Evolutionary conservation across 2,888 invertebrate species (phyloP).

Genomic region (Scaptomyza flava): DNA sequence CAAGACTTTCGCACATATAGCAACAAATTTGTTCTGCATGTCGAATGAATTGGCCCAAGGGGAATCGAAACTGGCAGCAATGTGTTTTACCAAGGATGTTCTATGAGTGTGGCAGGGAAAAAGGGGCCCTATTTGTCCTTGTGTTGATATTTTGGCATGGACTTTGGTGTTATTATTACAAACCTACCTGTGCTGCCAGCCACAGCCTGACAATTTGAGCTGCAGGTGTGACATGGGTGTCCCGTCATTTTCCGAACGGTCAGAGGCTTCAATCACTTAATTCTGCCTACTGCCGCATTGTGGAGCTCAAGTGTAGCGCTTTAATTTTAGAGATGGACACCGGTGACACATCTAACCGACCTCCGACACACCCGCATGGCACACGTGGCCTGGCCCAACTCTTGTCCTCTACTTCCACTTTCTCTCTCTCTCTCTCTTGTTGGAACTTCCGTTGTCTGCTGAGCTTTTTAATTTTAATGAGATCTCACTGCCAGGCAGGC

Average conservation of each 20-base stretch:
- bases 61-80: conserved; percentile 2
- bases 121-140: background rate
- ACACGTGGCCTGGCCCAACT: conserved; percentile 34
- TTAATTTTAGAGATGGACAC: conserved; percentile 41
- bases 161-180: conserved; percentile 66
- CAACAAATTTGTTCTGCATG: conserved; percentile 28
- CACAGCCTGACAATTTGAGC: conserved; percentile 10
- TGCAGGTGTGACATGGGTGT: conserved; percentile 26
- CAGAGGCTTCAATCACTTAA: conserved; percentile 45
- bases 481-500: conserved; percentile 70
- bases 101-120: background rate
- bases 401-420: conserved; percentile 2
- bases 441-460: conserved; percentile 28
- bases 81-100: conserved; percentile 32
- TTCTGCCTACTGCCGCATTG: conserved; percentile 28
- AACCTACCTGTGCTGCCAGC: conserved; percentile 24
- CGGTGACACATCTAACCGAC: background rate
- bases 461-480: conserved; percentile 77
- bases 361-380: conserved; percentile 20
- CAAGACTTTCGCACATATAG: conserved; percentile 18
- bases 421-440: background rate
- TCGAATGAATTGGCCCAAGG: conserved; percentile 28
- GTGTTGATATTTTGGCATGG: conserved; percentile 22
- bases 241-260: background rate
- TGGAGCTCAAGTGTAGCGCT: conserved; percentile 56